phyloP scores from a whole-genome alignment of 2,797 vertebrate genomes.

The Xenops minutus region DNA sequence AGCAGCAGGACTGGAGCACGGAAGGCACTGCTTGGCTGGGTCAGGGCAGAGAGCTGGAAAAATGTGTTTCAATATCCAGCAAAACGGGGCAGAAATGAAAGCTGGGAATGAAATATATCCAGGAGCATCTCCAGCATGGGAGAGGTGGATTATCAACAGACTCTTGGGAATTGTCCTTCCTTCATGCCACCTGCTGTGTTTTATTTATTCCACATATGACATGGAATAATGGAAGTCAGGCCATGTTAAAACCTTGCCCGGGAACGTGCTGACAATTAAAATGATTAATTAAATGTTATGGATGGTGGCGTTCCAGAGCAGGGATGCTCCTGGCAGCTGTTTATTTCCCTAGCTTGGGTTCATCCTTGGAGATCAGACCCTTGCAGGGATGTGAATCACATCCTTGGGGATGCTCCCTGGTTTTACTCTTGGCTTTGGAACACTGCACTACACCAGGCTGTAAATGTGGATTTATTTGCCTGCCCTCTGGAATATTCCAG shows the following conservation, averaged over 20 bases:
- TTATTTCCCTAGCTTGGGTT: not conserved
- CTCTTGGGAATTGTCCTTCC: not conserved
- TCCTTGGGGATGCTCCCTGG: not conserved
- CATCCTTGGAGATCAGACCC: not conserved
- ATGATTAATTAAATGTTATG: not conserved
- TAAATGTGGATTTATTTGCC: not conserved
- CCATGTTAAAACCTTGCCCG: not conserved
- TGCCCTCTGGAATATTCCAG: not conserved
- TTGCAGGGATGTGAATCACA: not conserved
- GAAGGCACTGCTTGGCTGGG: not conserved
- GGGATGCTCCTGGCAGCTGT: not conserved
- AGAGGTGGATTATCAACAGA: not conserved
- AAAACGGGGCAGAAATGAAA: not conserved
- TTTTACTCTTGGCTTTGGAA: not conserved
- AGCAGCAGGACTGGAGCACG: not conserved
- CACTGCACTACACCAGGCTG: too few relatives aligned
- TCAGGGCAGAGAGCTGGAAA: not conserved
- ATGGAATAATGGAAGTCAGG: not conserved
- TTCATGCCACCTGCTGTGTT: not conserved
- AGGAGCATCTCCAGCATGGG: not conserved
- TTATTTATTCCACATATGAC: not conserved
- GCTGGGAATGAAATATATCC: not conserved
- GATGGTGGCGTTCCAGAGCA: not conserved
- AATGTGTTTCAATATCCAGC: not conserved
- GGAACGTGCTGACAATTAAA: not conserved